phyloP scores from a whole-genome alignment of 2,797 vertebrate species.

The Aphelocoma californica region DNA sequence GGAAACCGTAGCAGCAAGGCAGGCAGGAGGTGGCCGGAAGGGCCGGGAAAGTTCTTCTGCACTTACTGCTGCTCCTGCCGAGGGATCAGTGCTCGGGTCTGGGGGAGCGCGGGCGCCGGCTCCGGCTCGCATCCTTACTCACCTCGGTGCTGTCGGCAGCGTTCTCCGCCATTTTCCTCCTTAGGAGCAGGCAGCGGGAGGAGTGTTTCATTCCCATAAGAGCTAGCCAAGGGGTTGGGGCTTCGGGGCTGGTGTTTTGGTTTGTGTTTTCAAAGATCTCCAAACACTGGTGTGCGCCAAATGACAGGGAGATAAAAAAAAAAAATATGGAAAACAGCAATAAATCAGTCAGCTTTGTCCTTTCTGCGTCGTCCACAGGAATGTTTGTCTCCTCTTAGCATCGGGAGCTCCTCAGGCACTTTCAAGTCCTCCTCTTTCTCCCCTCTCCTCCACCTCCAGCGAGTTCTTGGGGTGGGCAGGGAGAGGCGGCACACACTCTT shows the following conservation, averaged over 20 bases:
- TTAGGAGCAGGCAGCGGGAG: slow-evolving; percentile 95
- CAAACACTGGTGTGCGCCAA: neutral
- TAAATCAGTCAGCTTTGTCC: slow-evolving; percentile 44
- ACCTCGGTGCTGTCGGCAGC: slow-evolving; percentile 89
- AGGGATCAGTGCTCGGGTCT: neutral
- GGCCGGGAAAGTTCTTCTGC: neutral
- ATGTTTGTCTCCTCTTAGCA: slow-evolving; percentile 55
- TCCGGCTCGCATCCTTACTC: slow-evolving; percentile 79
- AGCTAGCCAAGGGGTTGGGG: slow-evolving; percentile 75
- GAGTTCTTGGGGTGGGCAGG: slow-evolving; percentile 47
- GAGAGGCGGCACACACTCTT: slow-evolving; percentile 36
- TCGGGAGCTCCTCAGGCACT: slow-evolving; percentile 54
- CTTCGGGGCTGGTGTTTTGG: neutral
- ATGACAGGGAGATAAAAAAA: neutral
- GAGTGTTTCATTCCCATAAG: slow-evolving; percentile 99
- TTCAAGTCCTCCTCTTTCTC: slow-evolving; percentile 47
- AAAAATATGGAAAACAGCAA: neutral
- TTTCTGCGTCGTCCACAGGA: slow-evolving; percentile 56
- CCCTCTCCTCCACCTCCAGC: slow-evolving; percentile 52
- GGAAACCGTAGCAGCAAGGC: neutral
- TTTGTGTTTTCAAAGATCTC: slow-evolving; percentile 16
- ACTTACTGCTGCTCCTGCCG: neutral
- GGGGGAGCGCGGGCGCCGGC: neutral
- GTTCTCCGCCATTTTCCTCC: slow-evolving; percentile 97
- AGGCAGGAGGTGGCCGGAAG: slow-evolving; percentile 3